Evolutionary conservation across 1,140 invertebrate genomes (phyloP), one percentile per base, ranked within the genome.

Genomic region (Drosophila murphyi): DNA sequence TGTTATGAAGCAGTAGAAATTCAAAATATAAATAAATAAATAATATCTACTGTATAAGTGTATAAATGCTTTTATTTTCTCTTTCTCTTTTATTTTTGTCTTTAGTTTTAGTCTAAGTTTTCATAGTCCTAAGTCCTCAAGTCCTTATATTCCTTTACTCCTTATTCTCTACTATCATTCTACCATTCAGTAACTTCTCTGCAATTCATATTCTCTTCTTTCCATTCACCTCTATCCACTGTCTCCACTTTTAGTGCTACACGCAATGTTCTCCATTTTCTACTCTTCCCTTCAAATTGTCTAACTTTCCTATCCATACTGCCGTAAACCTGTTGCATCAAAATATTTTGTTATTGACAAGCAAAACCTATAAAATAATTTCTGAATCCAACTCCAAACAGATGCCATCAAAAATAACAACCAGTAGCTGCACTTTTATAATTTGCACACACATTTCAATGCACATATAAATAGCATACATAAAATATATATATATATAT

Each of bases 401-500:
- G 29, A 55, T 31, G 20, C 20, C 20, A 34, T 35, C 54, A 59
- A 31, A 35, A 41, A 50, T 43, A 68, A 73, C 54, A 54, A 54
- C 48, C 45, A 76, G 56, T 63, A 57, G 72, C 50, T 80, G 68
- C 64, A 79, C 82, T 87, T 86, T 78, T 72, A 82, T 39, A 20
- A 20, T 20, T 20, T 20, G 20, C 20, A 20, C 20, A 20, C 20
- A 20, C 0, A 64, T 76, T 45, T 68, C 55, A 76, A 76, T 76
- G 72, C 68, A 72, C 51, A 71, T 28, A 20, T 20, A 20, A 20
- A 1, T 52, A 35, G 20, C 20, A 3, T 12, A 45, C 5, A 51
- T 3, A 51, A 34, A 12, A 12, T 12, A 12, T 12, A 12, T 12
- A 12, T 12, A 56, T 45, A 74, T 29, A 7, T 57, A 12, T 12